Evolutionary conservation across 2,113 vertebrate species (phyloP).

Genomic region (Gasterosteus nipponicus): DNA sequence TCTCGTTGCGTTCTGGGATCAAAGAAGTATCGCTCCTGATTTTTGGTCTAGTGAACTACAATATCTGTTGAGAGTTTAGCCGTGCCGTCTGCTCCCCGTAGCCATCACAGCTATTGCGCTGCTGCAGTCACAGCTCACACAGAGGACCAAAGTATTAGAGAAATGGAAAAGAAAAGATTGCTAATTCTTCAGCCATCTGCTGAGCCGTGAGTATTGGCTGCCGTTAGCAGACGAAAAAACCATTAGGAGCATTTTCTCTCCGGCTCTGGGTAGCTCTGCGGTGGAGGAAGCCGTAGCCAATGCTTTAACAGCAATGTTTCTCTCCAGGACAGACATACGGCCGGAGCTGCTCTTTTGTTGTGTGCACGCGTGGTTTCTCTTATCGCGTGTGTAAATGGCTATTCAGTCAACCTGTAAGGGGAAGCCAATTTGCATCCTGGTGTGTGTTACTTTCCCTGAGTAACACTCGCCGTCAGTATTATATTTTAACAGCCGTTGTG

Average conservation of each 20-base stretch:
- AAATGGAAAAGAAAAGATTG: background rate
- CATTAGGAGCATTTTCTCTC: background rate
- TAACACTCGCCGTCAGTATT: background rate
- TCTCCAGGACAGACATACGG: background rate
- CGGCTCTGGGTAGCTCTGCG: background rate
- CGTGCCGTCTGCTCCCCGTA: background rate
- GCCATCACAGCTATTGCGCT: background rate
- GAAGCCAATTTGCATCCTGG: background rate
- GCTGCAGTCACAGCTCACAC: background rate
- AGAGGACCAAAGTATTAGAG: background rate
- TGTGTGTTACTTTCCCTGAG: background rate
- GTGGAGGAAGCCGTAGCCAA: background rate
- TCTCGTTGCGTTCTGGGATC: background rate
- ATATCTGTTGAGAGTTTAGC: background rate
- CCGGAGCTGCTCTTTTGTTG: background rate
- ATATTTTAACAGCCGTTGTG: background rate
- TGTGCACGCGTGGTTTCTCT: background rate
- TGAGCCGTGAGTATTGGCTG: background rate
- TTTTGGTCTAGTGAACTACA: background rate
- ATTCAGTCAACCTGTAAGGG: background rate
- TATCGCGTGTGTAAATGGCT: background rate
- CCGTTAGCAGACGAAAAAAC: background rate
- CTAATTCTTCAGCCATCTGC: background rate
- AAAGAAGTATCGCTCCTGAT: background rate
- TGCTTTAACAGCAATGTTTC: background rate